Evolutionary conservation across 2,888 invertebrate species (phyloP), one percentile per base, ranked within the genome.

Genomic region (Latheticus oryzae): DNA sequence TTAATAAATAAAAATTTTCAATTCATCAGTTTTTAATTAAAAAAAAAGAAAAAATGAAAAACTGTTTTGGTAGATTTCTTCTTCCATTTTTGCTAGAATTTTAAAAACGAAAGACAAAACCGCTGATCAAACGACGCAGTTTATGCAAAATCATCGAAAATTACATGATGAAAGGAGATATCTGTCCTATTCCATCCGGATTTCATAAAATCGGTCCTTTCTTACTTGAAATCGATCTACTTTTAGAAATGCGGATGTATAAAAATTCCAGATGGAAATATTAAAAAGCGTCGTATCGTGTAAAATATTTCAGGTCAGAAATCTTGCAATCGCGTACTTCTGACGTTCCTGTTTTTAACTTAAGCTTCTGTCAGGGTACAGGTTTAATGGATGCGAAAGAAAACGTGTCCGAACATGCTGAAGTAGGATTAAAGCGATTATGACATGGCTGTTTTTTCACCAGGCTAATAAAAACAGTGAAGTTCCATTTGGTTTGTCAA

Each of bases 191-290:
- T 33, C 53, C 33, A 9, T 23, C 33, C 2, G 42, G 33, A 3
- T 52, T 33, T 17, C 16, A 32, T 17, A 17, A 32, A 11, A 17
- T 45, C 17, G 32, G 21, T 2, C 28, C 30, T 3, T 12, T 21
- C 7, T 8, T 11, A 8, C 7, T 26, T 11, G 26, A n/a, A n/a
- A 45, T 21, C 19, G 40, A 40, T 40, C 24, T 12, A 24, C 23
- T 13, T 2, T 2, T 5, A 13, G 40, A 21, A 7, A 40, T 23
- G 40, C 13, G 13, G 45, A 17, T 19, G 21, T 19, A 45, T n/a
- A 45, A 13, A 54, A 54, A 54, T 9, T 35, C 13, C 53, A 13
- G 15, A 13, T 32, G 33, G 52, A 52, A 23, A 35, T 53, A 37
- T 28, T 45, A 37, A 26, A 35, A 43, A 9, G 15, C 11, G 45